Base-by-base conservation (phyloP, 2,888 invertebrate genomes). In the Hydropsyche betteni region DNA sequence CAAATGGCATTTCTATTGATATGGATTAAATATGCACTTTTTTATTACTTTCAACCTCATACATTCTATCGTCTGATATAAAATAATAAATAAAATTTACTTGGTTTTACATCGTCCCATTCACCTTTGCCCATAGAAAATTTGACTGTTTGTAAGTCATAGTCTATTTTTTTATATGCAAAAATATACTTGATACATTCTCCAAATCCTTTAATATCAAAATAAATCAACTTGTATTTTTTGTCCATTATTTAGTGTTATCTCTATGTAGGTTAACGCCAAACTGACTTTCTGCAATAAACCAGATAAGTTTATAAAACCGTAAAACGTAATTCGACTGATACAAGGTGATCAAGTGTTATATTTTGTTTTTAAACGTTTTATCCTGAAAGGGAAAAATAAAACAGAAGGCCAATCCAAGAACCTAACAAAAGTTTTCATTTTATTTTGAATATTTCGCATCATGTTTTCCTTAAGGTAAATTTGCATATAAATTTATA, bases 101-200 rank as follows among this genome's bases (percentile, higher is more conserved):
- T 76, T 36, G 73, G n/a, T 69, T 77, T 78, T 33, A 74, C 36
- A 12, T 74, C 75, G 16, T 64, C 55, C 78, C 78, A 78, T 5
- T 24, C 24, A 24, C 34, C 51, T 61, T 72, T 53, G 34, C 51
- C 61, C 6, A 64, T 74, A 36, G 75, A 75, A 8, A 75, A 38
- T 10, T 36, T 55, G 12, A 78, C 38, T 10, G 70, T 75, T 44
- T 78, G 76, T 14, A 58, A 61, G 34, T 78, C 78, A 68, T 78
- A 78, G 44, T 72, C 51, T 24, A 78, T 75, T 38, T 64, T 38
- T 34, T 68, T 74, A 52, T 78, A 75, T 0, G 74, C 74, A 51
- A 78, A 74, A 51, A 78, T 78, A 58, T 77, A 77, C 61, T 75
- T 78, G 5, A 77, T 72, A 71, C 77, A 77, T 71, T 78, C 78